phyloP scores from a whole-genome alignment of 2,113 vertebrate genomes.

The Grallaria varia region DNA sequence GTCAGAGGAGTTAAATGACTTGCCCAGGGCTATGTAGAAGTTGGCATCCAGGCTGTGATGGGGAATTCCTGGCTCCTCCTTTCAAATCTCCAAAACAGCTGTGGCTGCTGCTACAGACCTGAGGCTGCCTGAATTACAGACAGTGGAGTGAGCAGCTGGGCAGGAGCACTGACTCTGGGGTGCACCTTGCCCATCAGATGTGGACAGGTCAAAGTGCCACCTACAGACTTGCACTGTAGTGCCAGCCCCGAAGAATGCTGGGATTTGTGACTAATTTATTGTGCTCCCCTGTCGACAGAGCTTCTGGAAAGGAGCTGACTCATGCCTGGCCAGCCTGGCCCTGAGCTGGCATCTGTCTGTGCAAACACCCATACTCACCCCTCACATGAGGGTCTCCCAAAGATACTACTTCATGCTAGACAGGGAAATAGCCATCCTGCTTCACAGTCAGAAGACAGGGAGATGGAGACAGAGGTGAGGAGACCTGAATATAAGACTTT shows the following conservation, averaged over 20 bases:
- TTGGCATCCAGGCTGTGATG: constrained; percentile 30
- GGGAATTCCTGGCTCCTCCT: constrained; percentile 56
- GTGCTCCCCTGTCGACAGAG: neutral
- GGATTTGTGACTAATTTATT: neutral
- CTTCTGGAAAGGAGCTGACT: neutral
- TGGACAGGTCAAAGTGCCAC: neutral
- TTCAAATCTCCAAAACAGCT: constrained; percentile 28
- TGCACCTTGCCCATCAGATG: neutral
- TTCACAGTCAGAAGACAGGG: neutral
- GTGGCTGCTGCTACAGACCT: constrained; percentile 5
- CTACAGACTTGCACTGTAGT: neutral
- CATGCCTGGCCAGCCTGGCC: neutral
- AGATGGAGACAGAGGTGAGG: neutral
- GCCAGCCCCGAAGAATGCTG: rapidly evolving
- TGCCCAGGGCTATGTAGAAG: neutral
- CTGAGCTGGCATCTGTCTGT: neutral
- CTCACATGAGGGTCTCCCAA: neutral
- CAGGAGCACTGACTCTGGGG: neutral
- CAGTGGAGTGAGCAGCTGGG: neutral
- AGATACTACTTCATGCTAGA: neutral
- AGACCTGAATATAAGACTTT: neutral
- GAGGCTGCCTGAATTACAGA: neutral
- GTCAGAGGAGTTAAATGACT: constrained; percentile 32
- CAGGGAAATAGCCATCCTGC: neutral
- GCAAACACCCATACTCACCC: neutral